Evolutionary conservation across 2,113 vertebrate species (phyloP), one percentile per base, ranked within the genome.

Genomic region (Hyla sarda): DNA sequence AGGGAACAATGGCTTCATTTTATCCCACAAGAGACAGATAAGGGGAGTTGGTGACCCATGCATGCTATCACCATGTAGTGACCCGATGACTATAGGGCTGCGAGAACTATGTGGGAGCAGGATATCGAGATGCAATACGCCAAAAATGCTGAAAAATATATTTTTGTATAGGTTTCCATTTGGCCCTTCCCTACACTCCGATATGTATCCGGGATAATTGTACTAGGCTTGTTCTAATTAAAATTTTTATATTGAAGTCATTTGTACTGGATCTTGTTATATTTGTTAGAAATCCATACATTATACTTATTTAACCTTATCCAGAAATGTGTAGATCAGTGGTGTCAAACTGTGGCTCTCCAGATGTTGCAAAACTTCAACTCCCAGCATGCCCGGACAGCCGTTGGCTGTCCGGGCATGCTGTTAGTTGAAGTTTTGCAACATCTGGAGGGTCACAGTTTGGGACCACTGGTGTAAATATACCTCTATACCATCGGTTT

Each of bases 1-100:
- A 12, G 47, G 54, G 62, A 48, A 87, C 85, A 87, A 87, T 82
- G n/a, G 84, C 52, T 25, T 28, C 78, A 82, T 87, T 87, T 79
- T 62, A 17, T 45, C 23, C 16, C 67, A 5, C n/a, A 16, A 41
- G 17, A 87, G 85, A 82, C 85, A 87, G 85, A 87, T 74, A 87
- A 87, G 75, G 82, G 25, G 72, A 52, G 65, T 58, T 48, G 78
- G 41, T 74, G 85, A 86, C 65, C 76, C 76, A 25, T 23, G 32
- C 60, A 47, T 60, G 37, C 16, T 74, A 79, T 69, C 85, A 80
- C 54, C 13, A n/a, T 48, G 73, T 52, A n/a, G 77, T 58, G 78
- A 87, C 48, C 48, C 62, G 75, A 79, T 86, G 85, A 80, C 78
- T 82, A 56, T 73, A 56, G 19, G 41, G n/a, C 65, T 23, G 67